Evolutionary conservation across 2,113 vertebrate species (phyloP).

Genomic region (Columbina picui): DNA sequence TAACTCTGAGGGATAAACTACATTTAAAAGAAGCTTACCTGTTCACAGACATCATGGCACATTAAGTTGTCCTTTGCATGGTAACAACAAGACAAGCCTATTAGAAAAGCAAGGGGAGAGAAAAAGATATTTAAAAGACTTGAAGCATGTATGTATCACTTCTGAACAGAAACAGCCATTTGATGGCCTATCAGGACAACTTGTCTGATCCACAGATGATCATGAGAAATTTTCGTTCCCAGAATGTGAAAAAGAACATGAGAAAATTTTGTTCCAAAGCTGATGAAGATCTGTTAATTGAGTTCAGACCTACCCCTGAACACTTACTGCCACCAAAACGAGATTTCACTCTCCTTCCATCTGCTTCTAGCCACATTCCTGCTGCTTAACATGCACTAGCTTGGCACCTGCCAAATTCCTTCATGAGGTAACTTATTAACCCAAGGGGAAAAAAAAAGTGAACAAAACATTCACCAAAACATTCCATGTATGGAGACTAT

Average conservation of each 20-base stretch:
- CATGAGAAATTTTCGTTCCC: accelerated
- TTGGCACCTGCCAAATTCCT: not conserved
- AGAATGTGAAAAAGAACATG: not conserved
- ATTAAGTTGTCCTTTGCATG: slow-evolving; percentile 87
- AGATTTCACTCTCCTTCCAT: not conserved
- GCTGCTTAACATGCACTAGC: not conserved
- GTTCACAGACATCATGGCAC: slow-evolving; percentile 94
- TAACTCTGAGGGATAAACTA: not conserved
- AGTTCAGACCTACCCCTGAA: not conserved
- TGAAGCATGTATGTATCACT: not conserved
- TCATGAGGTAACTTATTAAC: not conserved
- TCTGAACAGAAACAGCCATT: not conserved
- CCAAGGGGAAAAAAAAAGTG: too few relatives aligned
- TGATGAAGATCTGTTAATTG: accelerated
- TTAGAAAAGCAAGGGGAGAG: not conserved
- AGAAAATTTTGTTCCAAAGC: not conserved
- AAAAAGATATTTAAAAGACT: slow-evolving; percentile 16
- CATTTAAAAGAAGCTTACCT: slow-evolving; percentile 79
- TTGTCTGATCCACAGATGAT: not conserved
- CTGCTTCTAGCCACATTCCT: not conserved
- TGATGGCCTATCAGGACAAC: not conserved
- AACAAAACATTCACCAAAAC: not conserved
- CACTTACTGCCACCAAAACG: not conserved
- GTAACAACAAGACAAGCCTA: slow-evolving; percentile 92
- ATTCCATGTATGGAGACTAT: not conserved